These are phyloP conservation scores for Platycheirus albimanus DNA, from an alignment of 2,888 invertebrate species.

Conservation along the genomic window DNA sequence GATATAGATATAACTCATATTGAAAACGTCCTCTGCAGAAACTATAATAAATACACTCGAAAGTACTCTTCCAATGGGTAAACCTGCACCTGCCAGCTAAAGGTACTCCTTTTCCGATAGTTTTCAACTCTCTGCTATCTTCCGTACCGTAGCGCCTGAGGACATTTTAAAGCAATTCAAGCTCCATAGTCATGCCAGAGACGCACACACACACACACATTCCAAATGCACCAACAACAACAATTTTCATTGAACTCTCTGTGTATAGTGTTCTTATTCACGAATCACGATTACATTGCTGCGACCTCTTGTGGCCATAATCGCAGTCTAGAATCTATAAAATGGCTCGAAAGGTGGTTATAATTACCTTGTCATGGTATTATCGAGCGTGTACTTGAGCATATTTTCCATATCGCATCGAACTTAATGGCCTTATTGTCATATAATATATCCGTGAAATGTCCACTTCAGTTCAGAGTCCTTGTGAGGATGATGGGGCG, in stretches of 20 bases:
- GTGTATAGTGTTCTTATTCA: constrained; percentile 13
- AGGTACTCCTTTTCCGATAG: constrained; percentile 20
- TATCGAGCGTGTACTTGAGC: constrained; percentile 41
- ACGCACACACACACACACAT: not conserved
- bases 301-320: constrained; percentile 9
- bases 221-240: constrained; percentile 32
- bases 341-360: constrained; percentile 30
- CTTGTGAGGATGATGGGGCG: not conserved
- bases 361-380: constrained; percentile 45
- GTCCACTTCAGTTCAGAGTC: not conserved
- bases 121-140: not conserved
- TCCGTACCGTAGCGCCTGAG: constrained; percentile 10
- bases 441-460: constrained; percentile 10
- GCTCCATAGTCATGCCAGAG: not conserved
- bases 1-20: constrained; percentile 47
- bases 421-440: constrained; percentile 12
- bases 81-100: constrained; percentile 52
- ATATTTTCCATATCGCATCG: constrained; percentile 33
- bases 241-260: not conserved
- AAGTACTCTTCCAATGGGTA: constrained; percentile 35
- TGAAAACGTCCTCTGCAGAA: constrained; percentile 36
- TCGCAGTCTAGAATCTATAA: constrained; percentile 46
- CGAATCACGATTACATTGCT: not conserved
- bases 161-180: not conserved
- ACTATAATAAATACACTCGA: not conserved